A percentile compares a stretch with the other conserved stretches of the same genome.
Conservation (phyloP, 2,797 vertebrate species). For the Gymnocypris eckloni region DNA sequence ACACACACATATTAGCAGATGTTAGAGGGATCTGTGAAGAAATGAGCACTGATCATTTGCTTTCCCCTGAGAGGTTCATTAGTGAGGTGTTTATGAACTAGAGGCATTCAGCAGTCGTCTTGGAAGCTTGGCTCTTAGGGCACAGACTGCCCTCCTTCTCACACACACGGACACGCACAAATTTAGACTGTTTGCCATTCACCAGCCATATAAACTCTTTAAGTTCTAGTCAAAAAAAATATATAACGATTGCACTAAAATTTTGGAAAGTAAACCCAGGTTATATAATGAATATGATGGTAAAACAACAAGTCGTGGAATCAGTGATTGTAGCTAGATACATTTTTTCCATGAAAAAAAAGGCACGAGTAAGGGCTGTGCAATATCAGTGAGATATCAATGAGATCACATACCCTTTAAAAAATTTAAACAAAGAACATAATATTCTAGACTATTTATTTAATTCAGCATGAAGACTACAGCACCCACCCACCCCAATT, state of each 20-base stretch:
- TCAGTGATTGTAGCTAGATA: background rate
- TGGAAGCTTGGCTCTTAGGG: conserved; percentile 47
- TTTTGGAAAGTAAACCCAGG: conserved; percentile 7
- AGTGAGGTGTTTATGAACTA: conserved; percentile 65
- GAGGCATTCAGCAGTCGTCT: conserved; percentile 56
- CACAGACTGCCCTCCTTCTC: conserved; percentile 40
- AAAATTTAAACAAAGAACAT: background rate
- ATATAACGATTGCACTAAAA: background rate
- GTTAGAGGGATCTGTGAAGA: conserved; percentile 50
- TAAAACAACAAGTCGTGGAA: background rate
- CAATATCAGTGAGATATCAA: background rate
- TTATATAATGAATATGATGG: conserved; percentile 9
- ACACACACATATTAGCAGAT: conserved; percentile 49
- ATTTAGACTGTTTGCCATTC: background rate
- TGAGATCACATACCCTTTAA: background rate
- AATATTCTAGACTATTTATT: background rate
- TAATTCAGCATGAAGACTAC: background rate
- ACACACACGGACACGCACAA: conserved; percentile 8
- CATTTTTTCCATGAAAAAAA: background rate
- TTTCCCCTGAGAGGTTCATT: conserved; percentile 63
- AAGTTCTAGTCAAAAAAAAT: background rate
- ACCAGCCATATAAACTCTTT: background rate
- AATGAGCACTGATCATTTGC: conserved; percentile 50
- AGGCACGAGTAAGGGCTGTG: background rate
- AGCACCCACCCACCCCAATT: background rate